A percentile compares a stretch with the other conserved stretches of the same genome.
Evolutionary conservation across 2,797 vertebrate genomes (phyloP).

Genomic region (Heterohyrax brucei): DNA sequence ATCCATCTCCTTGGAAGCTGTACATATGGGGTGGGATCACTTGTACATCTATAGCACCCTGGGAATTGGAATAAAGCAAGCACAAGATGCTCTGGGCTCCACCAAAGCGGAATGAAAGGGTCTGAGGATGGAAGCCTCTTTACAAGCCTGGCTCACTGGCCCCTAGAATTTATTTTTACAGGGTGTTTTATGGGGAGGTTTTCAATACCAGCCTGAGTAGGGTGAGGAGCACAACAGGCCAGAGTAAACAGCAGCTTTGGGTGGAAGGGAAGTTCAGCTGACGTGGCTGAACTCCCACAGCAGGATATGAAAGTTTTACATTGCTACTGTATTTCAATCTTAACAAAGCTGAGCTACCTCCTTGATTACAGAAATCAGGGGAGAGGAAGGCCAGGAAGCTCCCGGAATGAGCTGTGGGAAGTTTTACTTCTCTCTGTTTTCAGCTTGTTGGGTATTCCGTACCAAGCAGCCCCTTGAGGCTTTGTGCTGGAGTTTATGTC

Average conservation of each 20-base stretch:
- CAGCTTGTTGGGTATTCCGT: constrained; percentile 79
- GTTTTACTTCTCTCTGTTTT: not conserved
- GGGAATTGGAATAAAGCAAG: not conserved
- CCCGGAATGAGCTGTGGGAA: not conserved
- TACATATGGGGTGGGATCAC: not conserved
- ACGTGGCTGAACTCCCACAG: rapidly evolving
- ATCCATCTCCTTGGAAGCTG: not conserved
- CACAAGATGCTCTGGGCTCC: not conserved
- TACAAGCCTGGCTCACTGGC: not conserved
- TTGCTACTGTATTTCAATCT: constrained; percentile 48
- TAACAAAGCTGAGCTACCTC: not conserved
- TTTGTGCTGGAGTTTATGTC: constrained; percentile 77
- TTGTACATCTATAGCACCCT: not conserved
- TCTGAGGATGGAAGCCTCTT: not conserved
- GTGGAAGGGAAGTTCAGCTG: not conserved
- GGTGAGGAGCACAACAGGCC: not conserved
- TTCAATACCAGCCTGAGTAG: not conserved
- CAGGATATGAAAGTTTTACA: not conserved
- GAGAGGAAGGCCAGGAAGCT: not conserved
- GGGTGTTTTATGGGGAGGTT: constrained; percentile 35
- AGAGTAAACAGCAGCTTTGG: not conserved
- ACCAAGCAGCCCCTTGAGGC: constrained; percentile 71
- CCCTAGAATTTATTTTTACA: constrained; percentile 54
- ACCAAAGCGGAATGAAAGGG: too few relatives aligned
- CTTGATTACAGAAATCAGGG: not conserved